Conservation (phyloP, 2,888 invertebrate species). For the Chymomyza caudatula region DNA sequence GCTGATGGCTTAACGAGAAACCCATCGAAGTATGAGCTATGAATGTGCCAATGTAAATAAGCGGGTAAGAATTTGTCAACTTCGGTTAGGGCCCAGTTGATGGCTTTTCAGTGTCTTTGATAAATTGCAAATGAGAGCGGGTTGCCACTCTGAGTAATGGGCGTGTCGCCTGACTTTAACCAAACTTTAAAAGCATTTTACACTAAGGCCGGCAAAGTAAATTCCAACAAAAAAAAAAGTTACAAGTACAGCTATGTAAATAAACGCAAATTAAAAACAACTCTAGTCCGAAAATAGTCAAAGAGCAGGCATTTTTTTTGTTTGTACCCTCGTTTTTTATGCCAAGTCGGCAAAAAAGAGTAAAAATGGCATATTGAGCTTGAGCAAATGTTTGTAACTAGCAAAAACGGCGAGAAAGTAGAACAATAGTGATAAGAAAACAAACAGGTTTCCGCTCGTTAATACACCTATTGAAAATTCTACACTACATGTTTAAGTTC, state of each 20-base stretch:
- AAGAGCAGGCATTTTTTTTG: neutral
- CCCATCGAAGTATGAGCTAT: neutral
- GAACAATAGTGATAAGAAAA: too few species aligned
- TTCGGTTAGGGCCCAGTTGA: neutral
- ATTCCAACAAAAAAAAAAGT: neutral
- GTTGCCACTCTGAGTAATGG: neutral
- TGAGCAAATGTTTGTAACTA: too few species aligned
- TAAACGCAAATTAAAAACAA: neutral
- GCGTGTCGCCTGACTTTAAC: neutral
- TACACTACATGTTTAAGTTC: too few species aligned
- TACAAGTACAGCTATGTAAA: neutral
- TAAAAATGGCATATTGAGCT: neutral
- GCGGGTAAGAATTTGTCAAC: neutral
- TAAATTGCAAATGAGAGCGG: neutral
- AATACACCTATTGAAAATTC: too few species aligned
- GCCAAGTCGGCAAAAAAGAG: neutral
- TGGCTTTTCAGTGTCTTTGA: neutral
- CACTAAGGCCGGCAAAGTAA: too few species aligned
- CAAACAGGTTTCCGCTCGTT: too few species aligned
- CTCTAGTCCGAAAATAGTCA: neutral
- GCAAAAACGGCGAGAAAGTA: too few species aligned
- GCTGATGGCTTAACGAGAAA: conserved; percentile 71
- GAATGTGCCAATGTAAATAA: neutral
- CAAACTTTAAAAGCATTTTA: neutral
- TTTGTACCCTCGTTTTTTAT: neutral